Conservation (phyloP, 2,888 invertebrate species). For the Embidobia sp. region DNA sequence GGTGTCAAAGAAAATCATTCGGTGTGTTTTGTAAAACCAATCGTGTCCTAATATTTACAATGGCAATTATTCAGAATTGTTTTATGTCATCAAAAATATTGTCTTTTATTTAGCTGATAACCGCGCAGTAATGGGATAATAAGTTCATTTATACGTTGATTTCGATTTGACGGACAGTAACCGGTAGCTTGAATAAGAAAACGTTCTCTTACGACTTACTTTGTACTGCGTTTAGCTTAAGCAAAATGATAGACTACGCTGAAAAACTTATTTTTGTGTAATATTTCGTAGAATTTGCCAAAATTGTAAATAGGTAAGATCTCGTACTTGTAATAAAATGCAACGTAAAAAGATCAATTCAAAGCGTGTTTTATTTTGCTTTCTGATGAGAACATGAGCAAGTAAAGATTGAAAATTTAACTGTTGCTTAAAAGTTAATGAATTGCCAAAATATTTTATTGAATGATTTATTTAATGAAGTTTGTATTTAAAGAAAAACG, state of each 20-base stretch:
- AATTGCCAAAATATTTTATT: no score
- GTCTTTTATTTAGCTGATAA: background rate
- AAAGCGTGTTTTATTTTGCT: no score
- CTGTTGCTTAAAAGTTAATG: no score
- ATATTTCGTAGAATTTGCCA: conserved; percentile 75
- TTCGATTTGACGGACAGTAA: conserved; percentile 41
- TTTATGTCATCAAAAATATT: background rate
- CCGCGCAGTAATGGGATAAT: conserved; percentile 1
- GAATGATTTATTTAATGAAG: no score
- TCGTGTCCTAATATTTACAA: conserved; percentile 4
- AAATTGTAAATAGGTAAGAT: conserved; percentile 78
- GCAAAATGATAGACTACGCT: conserved; percentile 62
- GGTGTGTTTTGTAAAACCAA: background rate
- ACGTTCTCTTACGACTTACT: conserved; percentile 68
- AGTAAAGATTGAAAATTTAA: no score
- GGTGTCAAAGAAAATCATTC: conserved; percentile 11
- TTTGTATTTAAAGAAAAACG: no score
- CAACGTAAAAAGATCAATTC: conserved; percentile 66
- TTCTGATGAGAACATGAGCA: no score
- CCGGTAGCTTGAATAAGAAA: conserved; percentile 43
- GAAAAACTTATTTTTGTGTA: conserved; percentile 78
- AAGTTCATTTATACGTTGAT: conserved; percentile 27
- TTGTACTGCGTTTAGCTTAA: conserved; percentile 71
- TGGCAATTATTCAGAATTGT: background rate
- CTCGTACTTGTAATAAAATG: conserved; percentile 79